Evolutionary conservation across 2,888 invertebrate species (phyloP).

Genomic region (Philhelius pedissequus): DNA sequence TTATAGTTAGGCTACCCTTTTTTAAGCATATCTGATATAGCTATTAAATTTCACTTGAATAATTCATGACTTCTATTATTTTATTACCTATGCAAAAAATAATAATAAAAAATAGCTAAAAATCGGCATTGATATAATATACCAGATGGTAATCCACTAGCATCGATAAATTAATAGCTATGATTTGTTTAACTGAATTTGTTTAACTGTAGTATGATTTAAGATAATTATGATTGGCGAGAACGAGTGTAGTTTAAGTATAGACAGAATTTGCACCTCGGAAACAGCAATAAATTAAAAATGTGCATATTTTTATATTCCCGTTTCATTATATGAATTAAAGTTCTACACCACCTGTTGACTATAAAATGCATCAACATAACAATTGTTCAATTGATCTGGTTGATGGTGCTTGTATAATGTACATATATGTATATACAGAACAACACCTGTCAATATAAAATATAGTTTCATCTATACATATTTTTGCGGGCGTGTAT

Average conservation of each 20-base stretch:
- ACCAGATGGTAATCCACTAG: background rate
- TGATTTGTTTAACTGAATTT: background rate
- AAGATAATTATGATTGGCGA: background rate
- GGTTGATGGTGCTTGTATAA: background rate
- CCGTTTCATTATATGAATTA: background rate
- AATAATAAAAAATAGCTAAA: background rate
- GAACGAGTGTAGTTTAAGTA: background rate
- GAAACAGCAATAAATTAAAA: background rate
- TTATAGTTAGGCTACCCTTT: too few species aligned
- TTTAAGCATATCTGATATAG: too few species aligned
- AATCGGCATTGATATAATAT: background rate
- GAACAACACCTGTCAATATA: conserved; percentile 17
- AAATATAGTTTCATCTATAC: background rate
- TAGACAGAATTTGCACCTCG: background rate
- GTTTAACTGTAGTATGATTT: background rate
- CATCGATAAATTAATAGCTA: background rate
- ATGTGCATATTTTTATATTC: background rate
- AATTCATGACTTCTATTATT: background rate
- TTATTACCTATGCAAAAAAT: background rate
- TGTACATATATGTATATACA: too few species aligned
- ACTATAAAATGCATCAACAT: background rate
- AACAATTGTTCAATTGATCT: background rate
- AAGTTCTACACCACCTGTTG: conserved; percentile 4
- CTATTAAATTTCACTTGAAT: background rate
- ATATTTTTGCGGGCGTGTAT: conserved; percentile 1